Percentiles rank a stretch among this genome's conserved stretches.
Conservation (phyloP, 2,113 vertebrate genomes). For the Monopterus albus region DNA sequence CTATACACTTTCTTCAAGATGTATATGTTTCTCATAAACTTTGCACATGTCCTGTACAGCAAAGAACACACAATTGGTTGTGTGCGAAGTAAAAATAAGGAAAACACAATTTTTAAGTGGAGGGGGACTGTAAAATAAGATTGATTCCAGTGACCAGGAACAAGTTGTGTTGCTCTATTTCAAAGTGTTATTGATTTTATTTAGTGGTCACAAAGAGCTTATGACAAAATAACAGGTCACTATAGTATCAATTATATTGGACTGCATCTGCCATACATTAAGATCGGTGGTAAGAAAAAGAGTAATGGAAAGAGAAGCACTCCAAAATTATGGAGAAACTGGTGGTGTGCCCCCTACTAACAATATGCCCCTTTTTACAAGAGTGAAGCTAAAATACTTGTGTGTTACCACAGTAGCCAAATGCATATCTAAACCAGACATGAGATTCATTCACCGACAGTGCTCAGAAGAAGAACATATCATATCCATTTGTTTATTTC, state of each 20-base stretch:
- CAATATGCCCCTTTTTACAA: neutral
- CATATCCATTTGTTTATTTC: neutral
- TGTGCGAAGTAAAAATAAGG: neutral
- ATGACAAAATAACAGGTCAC: neutral
- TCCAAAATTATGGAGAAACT: neutral
- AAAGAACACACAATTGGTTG: neutral
- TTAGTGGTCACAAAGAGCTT: neutral
- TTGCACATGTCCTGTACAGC: too few species aligned
- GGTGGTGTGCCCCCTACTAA: too few species aligned
- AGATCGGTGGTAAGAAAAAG: neutral
- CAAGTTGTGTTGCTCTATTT: neutral
- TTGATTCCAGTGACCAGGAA: neutral
- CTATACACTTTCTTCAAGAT: neutral
- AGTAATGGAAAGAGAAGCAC: neutral
- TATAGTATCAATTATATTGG: neutral
- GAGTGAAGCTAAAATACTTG: neutral
- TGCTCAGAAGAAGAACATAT: neutral
- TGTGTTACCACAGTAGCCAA: neutral
- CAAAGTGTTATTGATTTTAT: neutral
- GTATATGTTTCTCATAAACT: neutral
- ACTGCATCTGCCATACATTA: slow-evolving; percentile 3
- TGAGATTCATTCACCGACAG: neutral
- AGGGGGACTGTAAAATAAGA: neutral
- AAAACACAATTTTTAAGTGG: neutral
- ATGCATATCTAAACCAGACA: neutral